Evolutionary conservation across 2,888 invertebrate genomes (phyloP).

Genomic region (Eristalinus aeneus): DNA sequence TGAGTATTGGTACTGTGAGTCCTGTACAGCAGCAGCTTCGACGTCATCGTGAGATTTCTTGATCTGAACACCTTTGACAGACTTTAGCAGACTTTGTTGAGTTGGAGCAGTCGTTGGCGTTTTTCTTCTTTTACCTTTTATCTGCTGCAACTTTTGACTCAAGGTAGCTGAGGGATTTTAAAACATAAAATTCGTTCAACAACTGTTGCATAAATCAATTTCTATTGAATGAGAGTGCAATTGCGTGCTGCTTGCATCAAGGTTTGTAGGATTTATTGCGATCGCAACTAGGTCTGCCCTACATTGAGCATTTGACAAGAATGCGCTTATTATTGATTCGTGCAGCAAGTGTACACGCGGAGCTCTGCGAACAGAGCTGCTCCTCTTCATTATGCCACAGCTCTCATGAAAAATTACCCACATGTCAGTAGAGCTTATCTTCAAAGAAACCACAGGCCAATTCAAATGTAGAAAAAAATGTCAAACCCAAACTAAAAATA

Average conservation of each 20-base stretch:
- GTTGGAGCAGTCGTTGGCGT: no score
- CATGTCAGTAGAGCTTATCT: slow-evolving; percentile 13
- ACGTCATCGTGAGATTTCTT: no score
- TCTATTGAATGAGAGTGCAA: not conserved
- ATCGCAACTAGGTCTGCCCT: not conserved
- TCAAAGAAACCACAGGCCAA: not conserved
- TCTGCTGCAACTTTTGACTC: no score
- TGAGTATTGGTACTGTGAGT: no score
- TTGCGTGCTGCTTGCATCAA: not conserved
- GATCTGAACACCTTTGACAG: no score
- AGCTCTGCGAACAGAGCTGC: not conserved
- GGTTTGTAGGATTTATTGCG: not conserved
- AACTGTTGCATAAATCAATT: no score
- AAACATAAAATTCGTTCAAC: no score
- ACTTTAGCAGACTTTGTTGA: no score
- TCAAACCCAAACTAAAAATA: not conserved
- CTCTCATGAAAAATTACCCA: not conserved
- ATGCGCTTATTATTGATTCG: not conserved
- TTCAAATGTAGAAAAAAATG: not conserved
- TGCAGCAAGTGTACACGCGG: not conserved
- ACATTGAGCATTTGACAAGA: not conserved
- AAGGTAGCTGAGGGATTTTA: no score
- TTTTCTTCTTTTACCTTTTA: no score
- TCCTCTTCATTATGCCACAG: not conserved
- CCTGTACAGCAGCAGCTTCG: no score